Percentiles rank a stretch among this genome's conserved stretches.
These are phyloP conservation scores for Aphelenchoides fujianensis DNA, from an alignment of 1,140 invertebrate genomes.

Conservation along the genomic window DNA sequence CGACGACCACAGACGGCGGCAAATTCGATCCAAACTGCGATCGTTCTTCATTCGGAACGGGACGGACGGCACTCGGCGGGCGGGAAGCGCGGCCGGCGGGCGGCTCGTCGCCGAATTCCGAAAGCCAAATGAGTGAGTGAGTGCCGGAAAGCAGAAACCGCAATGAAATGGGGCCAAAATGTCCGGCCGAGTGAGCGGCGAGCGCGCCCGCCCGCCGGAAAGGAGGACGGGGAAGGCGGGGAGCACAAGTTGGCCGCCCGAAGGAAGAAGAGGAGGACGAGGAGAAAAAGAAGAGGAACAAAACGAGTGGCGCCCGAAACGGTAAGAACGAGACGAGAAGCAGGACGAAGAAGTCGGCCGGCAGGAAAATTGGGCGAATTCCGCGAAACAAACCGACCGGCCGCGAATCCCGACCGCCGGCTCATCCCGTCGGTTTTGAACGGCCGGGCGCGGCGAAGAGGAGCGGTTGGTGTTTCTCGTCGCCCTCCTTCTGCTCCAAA, in stretches of 20 bases:
- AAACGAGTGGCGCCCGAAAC: too few species aligned
- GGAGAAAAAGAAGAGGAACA: too few species aligned
- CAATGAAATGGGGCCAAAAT: background rate
- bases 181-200: background rate
- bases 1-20: constrained; percentile 29
- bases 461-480: too few species aligned
- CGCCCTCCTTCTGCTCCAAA: too few species aligned
- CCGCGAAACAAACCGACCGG: too few species aligned
- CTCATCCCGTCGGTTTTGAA: too few species aligned
- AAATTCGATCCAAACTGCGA: constrained; percentile 31
- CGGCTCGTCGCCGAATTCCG: background rate
- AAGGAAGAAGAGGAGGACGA: too few species aligned
- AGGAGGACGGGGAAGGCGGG: background rate
- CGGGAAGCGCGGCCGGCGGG: background rate
- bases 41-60: background rate
- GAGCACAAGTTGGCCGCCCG: background rate
- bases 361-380: too few species aligned
- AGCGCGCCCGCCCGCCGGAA: background rate
- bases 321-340: too few species aligned
- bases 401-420: too few species aligned
- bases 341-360: too few species aligned
- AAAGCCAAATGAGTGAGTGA: constrained; percentile 1
- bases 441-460: too few species aligned
- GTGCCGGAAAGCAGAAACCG: background rate
- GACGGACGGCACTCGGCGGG: background rate